These are phyloP conservation scores for Corticium candelabrum DNA, from an alignment of 37 sponge, comb jelly and placozoan genomes.

Conservation along the genomic window DNA sequence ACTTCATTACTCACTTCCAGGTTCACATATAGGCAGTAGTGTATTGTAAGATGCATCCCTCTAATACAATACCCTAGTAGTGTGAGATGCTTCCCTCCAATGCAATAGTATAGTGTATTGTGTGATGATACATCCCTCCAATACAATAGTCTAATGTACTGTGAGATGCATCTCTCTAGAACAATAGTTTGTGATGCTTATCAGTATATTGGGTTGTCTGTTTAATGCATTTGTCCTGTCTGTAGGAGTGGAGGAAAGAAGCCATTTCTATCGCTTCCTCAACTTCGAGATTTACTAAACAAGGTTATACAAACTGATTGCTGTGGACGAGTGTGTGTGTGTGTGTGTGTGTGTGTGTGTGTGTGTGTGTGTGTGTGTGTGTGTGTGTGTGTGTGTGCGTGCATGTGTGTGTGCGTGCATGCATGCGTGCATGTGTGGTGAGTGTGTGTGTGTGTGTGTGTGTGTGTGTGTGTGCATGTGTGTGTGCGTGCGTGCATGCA, in stretches of 20 bases:
- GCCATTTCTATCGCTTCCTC: background rate
- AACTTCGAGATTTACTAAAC: background rate
- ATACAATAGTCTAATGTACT: too few relatives aligned
- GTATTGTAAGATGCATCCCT: too few relatives aligned
- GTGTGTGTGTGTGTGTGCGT: background rate
- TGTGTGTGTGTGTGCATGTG: background rate
- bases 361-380: conserved; percentile 5
- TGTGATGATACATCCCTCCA: too few relatives aligned
- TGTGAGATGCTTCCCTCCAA: too few relatives aligned
- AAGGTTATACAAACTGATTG: background rate
- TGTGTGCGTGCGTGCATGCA: background rate
- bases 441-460: background rate
- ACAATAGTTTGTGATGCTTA: too few relatives aligned
- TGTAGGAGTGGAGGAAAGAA: conserved; percentile 1
- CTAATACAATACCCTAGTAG: too few relatives aligned
- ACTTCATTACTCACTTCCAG: too few relatives aligned
- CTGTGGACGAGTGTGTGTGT: background rate
- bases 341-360: conserved; percentile 5
- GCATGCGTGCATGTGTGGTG: background rate
- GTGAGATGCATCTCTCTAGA: too few relatives aligned
- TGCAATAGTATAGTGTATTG: too few relatives aligned
- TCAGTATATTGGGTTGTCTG: too few relatives aligned
- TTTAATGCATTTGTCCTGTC: background rate
- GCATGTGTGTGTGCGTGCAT: background rate
- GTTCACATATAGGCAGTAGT: too few relatives aligned